Base-by-base conservation (phyloP, 1,140 invertebrate genomes). In the Platyscapa corneri region DNA sequence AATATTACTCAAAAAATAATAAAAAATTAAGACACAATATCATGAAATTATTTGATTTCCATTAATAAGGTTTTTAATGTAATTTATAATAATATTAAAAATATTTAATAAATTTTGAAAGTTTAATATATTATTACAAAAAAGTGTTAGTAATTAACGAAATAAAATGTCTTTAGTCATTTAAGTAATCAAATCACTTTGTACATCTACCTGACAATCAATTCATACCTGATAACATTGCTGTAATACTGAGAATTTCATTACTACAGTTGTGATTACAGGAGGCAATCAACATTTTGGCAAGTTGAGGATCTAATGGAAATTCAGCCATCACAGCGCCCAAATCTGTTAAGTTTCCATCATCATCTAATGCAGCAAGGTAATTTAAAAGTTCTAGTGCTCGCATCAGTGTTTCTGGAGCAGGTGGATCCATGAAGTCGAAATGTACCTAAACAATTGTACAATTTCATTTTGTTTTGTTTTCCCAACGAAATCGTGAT, bases 241-340 rank as follows among this genome's bases (percentile, higher is more conserved):
- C 98, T 30, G 98, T 99, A 90, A 99, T 99, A 88, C 98, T 99
- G 34, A 99, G 95, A 89, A 99, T 99, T 94, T 99, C 99, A 94
- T 99, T 99, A 87, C 99, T 99, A 92, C 99, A 99, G 93, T 98
- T 99, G 93, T 98, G 98, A 93, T 99, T 98, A 89, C 97, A 97
- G 86, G 97, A 98, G 56, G 98, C 97, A 86, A 99, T 99, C 42
- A 99, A 94, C 98, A 99, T 99, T 94, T 99, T 99, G 0, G 99
- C 98, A 30, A 99, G 94, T 92, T 99, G 99, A 5, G 99, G 99
- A 95, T 99, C 99, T 12, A 99, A 93, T 0, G 99, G 99, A 91
- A 99, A 99, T 94, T 99, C 99, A 0, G 99, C 99, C 99, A 99
- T 99, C 86, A 99, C 97, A 0, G 98, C 98, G n/a, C 98, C 98